phyloP scores from a whole-genome alignment of 2,888 invertebrate species.

The Noctua pronuba region DNA sequence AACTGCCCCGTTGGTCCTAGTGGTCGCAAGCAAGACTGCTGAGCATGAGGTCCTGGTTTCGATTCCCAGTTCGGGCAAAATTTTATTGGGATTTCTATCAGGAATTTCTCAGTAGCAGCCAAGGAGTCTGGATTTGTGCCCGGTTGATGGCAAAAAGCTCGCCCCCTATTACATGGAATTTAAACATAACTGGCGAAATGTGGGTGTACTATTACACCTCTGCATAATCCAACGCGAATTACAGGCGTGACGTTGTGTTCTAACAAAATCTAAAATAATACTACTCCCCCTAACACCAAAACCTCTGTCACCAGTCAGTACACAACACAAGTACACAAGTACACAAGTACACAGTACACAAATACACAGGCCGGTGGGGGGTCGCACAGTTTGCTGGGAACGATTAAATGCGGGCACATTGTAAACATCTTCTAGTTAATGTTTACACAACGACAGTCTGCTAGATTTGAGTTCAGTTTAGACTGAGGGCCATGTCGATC shows the following conservation, averaged over 20 bases:
- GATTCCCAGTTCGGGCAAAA: too few species aligned
- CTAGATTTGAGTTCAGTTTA: conserved; percentile 34
- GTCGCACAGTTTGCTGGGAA: conserved; percentile 58
- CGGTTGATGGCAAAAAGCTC: background rate
- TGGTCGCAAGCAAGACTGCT: too few species aligned
- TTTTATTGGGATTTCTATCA: too few species aligned
- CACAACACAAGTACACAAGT: conserved; percentile 50
- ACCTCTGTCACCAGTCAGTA: conserved; percentile 38
- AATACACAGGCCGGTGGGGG: conserved; percentile 45
- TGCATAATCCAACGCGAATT: background rate
- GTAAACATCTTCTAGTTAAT: conserved; percentile 73
- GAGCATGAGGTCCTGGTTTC: too few species aligned
- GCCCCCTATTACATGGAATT: background rate
- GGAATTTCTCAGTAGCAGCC: too few species aligned
- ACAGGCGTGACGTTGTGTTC: background rate
- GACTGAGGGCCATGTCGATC: conserved; percentile 22
- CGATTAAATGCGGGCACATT: conserved; percentile 76
- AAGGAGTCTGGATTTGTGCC: background rate
- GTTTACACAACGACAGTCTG: conserved; percentile 56
- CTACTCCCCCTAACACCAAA: background rate
- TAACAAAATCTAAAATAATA: conserved; percentile 22
- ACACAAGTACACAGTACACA: conserved; percentile 47
- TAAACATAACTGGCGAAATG: background rate
- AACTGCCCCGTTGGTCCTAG: background rate
- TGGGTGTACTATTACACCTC: background rate